A percentile compares a stretch with the other conserved stretches of the same genome.
phyloP scores from a whole-genome alignment of 2,888 invertebrate species.

The Seladonia tumulorum region DNA sequence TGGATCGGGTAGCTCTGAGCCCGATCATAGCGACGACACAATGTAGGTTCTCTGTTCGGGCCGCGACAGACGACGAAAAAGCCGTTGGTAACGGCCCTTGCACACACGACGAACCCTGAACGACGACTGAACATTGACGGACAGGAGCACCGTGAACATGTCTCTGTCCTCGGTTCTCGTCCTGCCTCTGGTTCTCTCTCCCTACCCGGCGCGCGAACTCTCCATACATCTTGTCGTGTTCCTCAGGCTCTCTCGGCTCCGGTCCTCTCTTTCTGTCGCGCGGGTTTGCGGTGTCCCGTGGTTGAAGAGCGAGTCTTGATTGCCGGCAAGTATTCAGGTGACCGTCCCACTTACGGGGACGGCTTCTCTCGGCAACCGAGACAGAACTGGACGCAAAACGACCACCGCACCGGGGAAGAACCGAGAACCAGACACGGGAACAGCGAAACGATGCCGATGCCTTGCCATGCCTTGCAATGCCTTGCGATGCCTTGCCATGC shows the following conservation, averaged over 20 bases:
- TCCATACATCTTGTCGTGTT: constrained; percentile 47
- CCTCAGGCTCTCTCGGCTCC: neutral
- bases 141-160: constrained; percentile 62
- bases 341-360: constrained; percentile 79
- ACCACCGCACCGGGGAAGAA: constrained; percentile 36
- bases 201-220: constrained; percentile 24
- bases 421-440: constrained; percentile 19
- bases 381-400: constrained; percentile 62
- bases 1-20: constrained; percentile 70
- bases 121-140: constrained; percentile 76
- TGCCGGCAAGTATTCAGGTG: constrained; percentile 81
- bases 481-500: neutral
- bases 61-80: constrained; percentile 50
- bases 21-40: constrained; percentile 74
- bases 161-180: constrained; percentile 25
- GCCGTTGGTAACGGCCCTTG: constrained; percentile 49
- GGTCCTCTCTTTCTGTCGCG: constrained; percentile 50
- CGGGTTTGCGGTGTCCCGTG: constrained; percentile 61
- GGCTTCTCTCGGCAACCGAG: constrained; percentile 60
- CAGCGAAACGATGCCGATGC: constrained; percentile 39
- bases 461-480: neutral
- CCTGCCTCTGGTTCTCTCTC: neutral
- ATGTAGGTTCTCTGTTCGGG: neutral
- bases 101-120: constrained; percentile 70
- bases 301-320: constrained; percentile 75